These are phyloP conservation scores for Drosophila suboccidentalis DNA, from an alignment of 2,888 invertebrate species.

Conservation along the genomic window DNA sequence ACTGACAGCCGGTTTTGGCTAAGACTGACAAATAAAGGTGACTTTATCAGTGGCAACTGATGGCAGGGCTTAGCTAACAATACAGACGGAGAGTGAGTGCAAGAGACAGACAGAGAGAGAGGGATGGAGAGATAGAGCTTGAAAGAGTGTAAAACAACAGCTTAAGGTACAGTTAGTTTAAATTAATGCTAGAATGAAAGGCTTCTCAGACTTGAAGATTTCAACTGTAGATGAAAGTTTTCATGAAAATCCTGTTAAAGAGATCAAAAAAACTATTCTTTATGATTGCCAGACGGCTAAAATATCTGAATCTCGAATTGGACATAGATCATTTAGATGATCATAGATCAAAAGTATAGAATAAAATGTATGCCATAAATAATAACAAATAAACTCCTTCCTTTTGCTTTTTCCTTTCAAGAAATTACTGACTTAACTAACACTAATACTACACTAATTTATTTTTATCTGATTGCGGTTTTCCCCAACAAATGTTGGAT, in stretches of 20 bases:
- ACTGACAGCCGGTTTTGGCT: slow-evolving; percentile 57
- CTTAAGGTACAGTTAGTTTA: neutral
- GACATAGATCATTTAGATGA: no score
- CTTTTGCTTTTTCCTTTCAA: no score
- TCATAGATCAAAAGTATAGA: no score
- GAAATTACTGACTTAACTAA: no score
- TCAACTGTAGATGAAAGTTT: neutral
- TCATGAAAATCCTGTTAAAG: neutral
- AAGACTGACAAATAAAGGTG: slow-evolving; percentile 80
- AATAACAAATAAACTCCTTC: no score
- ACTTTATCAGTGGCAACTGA: slow-evolving; percentile 73
- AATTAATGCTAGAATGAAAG: slow-evolving; percentile 4
- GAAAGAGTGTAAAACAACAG: neutral
- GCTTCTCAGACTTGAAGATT: neutral
- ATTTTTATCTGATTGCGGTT: no score
- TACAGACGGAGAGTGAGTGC: neutral
- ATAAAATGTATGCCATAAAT: no score
- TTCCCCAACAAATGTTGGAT: no score
- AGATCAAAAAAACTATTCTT: no score
- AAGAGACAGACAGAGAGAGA: neutral
- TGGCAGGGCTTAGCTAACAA: slow-evolving; percentile 56
- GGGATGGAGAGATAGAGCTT: neutral
- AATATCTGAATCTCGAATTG: neutral
- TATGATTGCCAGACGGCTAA: neutral
- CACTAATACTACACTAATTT: no score